phyloP scores from a whole-genome alignment of 2,113 vertebrate genomes.

The Sorex araneus region DNA sequence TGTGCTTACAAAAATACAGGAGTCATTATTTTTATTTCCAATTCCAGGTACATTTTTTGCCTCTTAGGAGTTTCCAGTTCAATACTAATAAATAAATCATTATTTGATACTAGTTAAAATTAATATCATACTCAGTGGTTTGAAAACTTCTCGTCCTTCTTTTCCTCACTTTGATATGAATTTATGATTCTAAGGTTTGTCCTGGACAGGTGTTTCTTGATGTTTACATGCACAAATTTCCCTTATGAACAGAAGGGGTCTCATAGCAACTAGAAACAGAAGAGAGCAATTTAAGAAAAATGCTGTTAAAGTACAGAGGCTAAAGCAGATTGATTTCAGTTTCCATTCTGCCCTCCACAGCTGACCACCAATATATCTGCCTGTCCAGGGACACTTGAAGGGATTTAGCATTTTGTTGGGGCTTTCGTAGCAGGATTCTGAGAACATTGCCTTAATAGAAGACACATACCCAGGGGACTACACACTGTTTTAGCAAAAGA shows the following conservation, averaged over 20 bases:
- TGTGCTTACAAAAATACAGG: constrained; percentile 37
- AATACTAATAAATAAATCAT: constrained; percentile 59
- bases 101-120: constrained; percentile 62
- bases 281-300: constrained; percentile 76
- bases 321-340: constrained; percentile 81
- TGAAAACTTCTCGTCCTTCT: constrained; percentile 46
- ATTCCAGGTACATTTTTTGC: constrained; percentile 11
- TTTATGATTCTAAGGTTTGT: constrained; percentile 51
- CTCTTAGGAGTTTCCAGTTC: constrained; percentile 57
- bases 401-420: constrained; percentile 80
- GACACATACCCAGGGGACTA: constrained; percentile 46
- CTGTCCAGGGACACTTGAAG: constrained; percentile 66
- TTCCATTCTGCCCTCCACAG: constrained; percentile 58
- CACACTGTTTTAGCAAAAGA: constrained; percentile 63
- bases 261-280: constrained; percentile 68
- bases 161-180: constrained; percentile 36
- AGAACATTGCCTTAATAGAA: constrained; percentile 79
- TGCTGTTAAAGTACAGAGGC: constrained; percentile 58
- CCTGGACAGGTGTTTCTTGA: constrained; percentile 34
- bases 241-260: constrained; percentile 61
- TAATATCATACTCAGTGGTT: constrained; percentile 42
- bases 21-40: neutral
- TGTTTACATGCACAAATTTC: constrained; percentile 59
- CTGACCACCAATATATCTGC: constrained; percentile 81
- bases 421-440: constrained; percentile 76